These are phyloP conservation scores for Zelleria hepariella DNA, from an alignment of 2,888 invertebrate species.

Conservation along the genomic window DNA sequence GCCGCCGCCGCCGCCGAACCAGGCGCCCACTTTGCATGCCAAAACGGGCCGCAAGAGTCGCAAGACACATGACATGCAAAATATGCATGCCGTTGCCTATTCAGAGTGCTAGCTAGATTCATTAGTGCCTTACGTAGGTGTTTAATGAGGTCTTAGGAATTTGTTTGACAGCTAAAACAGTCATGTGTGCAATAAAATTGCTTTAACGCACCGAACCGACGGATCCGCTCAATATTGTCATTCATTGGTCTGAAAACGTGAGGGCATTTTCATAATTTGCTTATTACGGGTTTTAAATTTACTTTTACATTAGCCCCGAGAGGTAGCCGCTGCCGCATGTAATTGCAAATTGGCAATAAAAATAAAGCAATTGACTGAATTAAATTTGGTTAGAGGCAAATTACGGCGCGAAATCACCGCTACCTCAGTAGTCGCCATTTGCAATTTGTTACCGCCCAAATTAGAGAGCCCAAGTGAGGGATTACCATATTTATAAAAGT, in stretches of 20 bases:
- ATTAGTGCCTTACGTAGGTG: not conserved
- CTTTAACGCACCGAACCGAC: not conserved
- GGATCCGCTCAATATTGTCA: too few species aligned
- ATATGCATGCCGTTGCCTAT: not conserved
- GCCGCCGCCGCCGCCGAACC: constrained; percentile 12
- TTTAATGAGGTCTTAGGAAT: not conserved
- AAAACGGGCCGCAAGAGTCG: not conserved
- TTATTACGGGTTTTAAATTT: not conserved
- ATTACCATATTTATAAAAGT: constrained; percentile 13
- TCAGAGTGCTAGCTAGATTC: not conserved
- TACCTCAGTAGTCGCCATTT: constrained; percentile 31
- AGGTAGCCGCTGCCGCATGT: constrained; percentile 26
- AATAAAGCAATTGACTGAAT: constrained; percentile 25
- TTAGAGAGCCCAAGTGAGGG: constrained; percentile 14
- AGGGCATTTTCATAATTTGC: not conserved
- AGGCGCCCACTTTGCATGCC: constrained; percentile 24
- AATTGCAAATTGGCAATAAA: constrained; percentile 35
- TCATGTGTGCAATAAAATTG: not conserved
- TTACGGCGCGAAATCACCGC: constrained; percentile 23
- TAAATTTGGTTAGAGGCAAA: constrained; percentile 18
- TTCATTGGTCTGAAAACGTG: not conserved
- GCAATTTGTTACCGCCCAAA: constrained; percentile 23
- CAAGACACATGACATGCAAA: not conserved
- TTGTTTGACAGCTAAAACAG: not conserved
- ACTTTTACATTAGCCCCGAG: constrained; percentile 14